Evolutionary conservation across 1,140 invertebrate species (phyloP).

Genomic region (Scaptomyza graminum): DNA sequence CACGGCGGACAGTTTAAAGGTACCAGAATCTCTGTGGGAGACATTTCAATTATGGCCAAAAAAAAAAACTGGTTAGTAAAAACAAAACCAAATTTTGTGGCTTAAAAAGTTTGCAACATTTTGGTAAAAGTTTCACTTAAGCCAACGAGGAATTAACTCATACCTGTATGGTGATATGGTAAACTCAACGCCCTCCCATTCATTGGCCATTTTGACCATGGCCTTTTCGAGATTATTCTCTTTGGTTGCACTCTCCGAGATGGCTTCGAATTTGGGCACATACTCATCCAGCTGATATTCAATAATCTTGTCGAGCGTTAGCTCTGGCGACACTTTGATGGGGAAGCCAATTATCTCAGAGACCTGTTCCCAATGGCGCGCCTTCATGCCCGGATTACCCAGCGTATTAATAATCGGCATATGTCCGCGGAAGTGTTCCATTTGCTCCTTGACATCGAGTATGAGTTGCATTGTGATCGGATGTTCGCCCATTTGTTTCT

Average conservation of each 20-base stretch:
- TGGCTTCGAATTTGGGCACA: constrained; percentile 94
- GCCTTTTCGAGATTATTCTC: constrained; percentile 96
- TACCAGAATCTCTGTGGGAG: constrained; percentile 92
- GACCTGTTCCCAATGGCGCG: constrained; percentile 97
- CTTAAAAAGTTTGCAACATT: too few species aligned
- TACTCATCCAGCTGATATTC: constrained; percentile 96
- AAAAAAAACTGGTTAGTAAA: background rate
- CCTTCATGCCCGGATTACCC: constrained; percentile 96
- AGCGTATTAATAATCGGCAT: constrained; percentile 95
- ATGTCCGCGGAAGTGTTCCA: constrained; percentile 95
- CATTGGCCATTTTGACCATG: constrained; percentile 94
- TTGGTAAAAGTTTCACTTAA: background rate
- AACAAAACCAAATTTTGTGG: background rate
- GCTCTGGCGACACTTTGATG: constrained; percentile 92
- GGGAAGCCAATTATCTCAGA: constrained; percentile 98
- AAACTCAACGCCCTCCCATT: constrained; percentile 96
- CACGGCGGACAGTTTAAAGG: constrained; percentile 94
- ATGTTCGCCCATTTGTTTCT: constrained; percentile 92
- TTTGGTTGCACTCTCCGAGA: constrained; percentile 97
- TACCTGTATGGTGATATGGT: constrained; percentile 83
- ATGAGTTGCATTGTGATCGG: constrained; percentile 88
- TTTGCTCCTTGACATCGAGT: constrained; percentile 86
- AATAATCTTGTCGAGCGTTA: constrained; percentile 95
- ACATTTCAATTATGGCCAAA: constrained; percentile 55
- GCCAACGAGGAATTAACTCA: background rate